Evolutionary conservation across 53 echinoderm and acorn worm species (phyloP), one percentile per base, ranked within the genome.

Genomic region (Zoroaster sp.): DNA sequence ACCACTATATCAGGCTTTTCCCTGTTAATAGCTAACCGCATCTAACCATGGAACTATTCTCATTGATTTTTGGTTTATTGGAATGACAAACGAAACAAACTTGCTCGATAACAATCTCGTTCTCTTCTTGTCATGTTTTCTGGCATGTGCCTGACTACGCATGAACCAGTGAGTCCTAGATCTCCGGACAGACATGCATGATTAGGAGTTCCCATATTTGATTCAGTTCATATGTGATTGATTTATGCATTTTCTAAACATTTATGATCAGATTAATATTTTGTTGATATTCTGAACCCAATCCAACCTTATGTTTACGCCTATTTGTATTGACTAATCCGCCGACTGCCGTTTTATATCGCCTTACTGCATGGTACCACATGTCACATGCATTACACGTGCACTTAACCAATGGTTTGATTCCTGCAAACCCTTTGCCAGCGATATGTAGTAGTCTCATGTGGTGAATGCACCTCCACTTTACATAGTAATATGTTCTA

Each of bases 11-110:
- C n/a, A n/a, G n/a, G n/a, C n/a, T n/a, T n/a, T n/a, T 21, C 18
- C 30, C 74, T 36, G 20, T 35, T 36, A 70, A 67, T 35, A 13
- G 44, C 85, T 85, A 85, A 85, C 85, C 35, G 85, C 85, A 85
- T 85, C 71, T 71, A 40, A 35, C 49, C 46, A 35, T 34, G 15
- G 54, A 43, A 75, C 49, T 33, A 25, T 68, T 66, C 40, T 43
- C 68, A 82, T 82, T 41, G 66, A 54, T 66, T 82, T 78, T 49
- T 59, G 37, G 18, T n/a, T 85, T 70, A 15, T 33, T 9, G 45
- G 85, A 69, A 85, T 85, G 69, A 85, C 70, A 20, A 5, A 35
- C 35, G 8, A 33, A 54, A 78, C 20, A 21, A 66, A 12, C 23
- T 12, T 18, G 10, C 14, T 14, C 23, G 20, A 5, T 44, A 17